Evolutionary conservation across 2,888 invertebrate species (phyloP).

Genomic region (Scaptomyza tumidula): DNA sequence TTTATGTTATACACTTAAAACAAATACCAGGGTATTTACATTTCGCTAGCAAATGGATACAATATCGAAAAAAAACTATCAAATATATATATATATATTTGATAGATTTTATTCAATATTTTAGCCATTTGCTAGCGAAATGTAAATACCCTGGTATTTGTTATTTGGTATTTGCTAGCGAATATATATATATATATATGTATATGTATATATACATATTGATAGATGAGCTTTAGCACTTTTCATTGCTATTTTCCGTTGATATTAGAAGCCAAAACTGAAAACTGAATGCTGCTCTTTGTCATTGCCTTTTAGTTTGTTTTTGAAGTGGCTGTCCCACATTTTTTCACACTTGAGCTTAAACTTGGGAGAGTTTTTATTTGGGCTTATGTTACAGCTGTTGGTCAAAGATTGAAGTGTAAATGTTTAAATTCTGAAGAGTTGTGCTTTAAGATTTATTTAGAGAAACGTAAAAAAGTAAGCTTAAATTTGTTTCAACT

Average conservation of each 20-base stretch:
- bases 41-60: no score
- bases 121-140: no score
- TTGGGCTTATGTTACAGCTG: constrained; percentile 18
- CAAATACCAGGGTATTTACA: no score
- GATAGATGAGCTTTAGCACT: constrained; percentile 51
- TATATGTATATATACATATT: constrained; percentile 48
- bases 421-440: constrained; percentile 12
- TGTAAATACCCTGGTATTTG: no score
- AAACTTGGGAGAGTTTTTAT: background rate
- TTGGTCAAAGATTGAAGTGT: constrained; percentile 21
- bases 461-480: background rate
- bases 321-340: constrained; percentile 39
- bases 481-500: background rate
- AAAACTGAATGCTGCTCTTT: constrained; percentile 44
- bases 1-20: no score
- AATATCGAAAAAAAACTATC: constrained; percentile 5
- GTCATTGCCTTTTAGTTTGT: constrained; percentile 36
- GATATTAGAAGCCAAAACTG: constrained; percentile 51
- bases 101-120: no score
- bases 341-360: constrained; percentile 10
- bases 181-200: constrained; percentile 42
- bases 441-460: background rate
- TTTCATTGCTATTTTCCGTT: constrained; percentile 39
- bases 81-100: constrained; percentile 34
- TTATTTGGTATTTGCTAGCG: no score